Evolutionary conservation across 2,797 vertebrate genomes (phyloP).

Genomic region (Girardinus metallicus): DNA sequence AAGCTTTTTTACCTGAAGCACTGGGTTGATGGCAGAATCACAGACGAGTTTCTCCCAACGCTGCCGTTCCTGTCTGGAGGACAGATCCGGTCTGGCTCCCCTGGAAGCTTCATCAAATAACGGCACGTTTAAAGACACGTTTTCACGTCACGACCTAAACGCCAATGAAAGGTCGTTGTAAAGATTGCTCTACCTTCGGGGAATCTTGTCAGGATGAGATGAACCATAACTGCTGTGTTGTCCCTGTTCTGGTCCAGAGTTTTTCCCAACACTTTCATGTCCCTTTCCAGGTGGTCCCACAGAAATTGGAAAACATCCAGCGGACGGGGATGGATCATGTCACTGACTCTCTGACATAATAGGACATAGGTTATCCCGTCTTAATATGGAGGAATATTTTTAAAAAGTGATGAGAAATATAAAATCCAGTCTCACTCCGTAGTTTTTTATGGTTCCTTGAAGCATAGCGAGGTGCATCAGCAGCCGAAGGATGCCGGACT

Average conservation of each 20-base stretch:
- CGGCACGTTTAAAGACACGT: not conserved
- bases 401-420: not conserved
- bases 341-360: constrained; percentile 56
- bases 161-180: fast-evolving
- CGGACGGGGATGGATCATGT: constrained; percentile 68
- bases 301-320: constrained; percentile 61
- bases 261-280: constrained; percentile 67
- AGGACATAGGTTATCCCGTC: not conserved
- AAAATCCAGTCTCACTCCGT: constrained; percentile 49
- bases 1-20: constrained; percentile 58
- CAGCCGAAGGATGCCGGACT: constrained; percentile 73
- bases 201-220: constrained; percentile 69
- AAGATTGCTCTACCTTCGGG: constrained; percentile 47
- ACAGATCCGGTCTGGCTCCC: constrained; percentile 37
- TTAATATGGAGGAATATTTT: not conserved
- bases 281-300: constrained; percentile 75
- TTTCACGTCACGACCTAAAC: not conserved
- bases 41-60: constrained; percentile 76
- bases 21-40: constrained; percentile 59
- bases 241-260: constrained; percentile 75
- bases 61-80: constrained; percentile 60
- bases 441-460: constrained; percentile 60
- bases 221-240: constrained; percentile 64
- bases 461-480: constrained; percentile 78
- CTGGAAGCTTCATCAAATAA: constrained; percentile 27